Conservation (phyloP, 2,113 vertebrate genomes). For the Puffinus mauretanicus region DNA sequence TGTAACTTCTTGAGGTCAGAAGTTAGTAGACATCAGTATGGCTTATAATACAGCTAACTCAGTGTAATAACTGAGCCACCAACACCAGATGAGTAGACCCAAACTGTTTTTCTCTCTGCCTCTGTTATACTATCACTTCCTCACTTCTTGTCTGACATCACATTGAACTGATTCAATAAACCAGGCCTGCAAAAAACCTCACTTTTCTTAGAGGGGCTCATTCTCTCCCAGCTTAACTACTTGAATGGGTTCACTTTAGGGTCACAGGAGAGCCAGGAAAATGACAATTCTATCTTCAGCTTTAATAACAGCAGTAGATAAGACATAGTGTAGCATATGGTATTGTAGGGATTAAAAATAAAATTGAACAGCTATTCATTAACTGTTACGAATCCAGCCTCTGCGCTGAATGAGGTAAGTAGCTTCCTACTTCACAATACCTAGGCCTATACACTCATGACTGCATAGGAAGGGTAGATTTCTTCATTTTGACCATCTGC, state of each 20-base stretch:
- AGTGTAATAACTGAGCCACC: not conserved
- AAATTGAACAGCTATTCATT: not conserved
- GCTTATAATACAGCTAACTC: not conserved
- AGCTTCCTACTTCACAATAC: not conserved
- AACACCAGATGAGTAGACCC: not conserved
- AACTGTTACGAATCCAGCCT: not conserved
- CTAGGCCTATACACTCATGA: not conserved
- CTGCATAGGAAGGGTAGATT: not conserved
- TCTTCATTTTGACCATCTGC: not conserved
- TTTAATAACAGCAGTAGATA: not conserved
- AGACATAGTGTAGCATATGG: rapidly evolving
- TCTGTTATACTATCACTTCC: not conserved
- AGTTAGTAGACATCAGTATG: not conserved
- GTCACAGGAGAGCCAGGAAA: not conserved
- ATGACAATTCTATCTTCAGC: not conserved
- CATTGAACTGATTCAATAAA: not conserved
- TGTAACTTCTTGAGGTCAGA: not conserved
- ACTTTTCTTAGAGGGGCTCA: not conserved
- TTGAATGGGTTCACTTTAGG: not conserved
- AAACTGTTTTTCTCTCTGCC: not conserved
- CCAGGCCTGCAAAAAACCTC: not conserved
- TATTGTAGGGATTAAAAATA: not conserved
- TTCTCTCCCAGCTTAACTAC: not conserved
- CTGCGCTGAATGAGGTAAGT: not conserved
- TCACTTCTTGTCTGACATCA: not conserved